These are phyloP conservation scores for Plectropomus leopardus DNA, from an alignment of 2,113 vertebrate species.

Conservation along the genomic window DNA sequence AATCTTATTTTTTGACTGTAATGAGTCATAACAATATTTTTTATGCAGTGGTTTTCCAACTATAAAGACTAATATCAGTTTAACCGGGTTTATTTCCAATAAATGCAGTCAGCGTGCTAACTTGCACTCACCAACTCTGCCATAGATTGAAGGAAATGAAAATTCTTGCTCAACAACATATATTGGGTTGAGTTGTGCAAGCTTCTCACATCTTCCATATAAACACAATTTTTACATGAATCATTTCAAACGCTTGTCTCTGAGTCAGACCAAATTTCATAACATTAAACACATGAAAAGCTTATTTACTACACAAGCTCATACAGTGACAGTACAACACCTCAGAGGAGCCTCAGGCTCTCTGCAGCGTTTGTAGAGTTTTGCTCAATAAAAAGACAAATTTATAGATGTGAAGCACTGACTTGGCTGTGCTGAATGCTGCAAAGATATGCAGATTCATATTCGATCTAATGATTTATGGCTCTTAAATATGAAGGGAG, in stretches of 20 bases:
- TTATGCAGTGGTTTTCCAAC: no score
- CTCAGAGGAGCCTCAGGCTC: not conserved
- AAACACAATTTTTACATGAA: not conserved
- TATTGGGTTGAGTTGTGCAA: not conserved
- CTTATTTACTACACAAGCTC: not conserved
- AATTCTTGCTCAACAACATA: no score
- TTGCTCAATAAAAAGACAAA: not conserved
- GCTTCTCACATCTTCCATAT: not conserved
- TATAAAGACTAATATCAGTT: no score
- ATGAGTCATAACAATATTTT: no score
- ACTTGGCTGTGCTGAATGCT: not conserved
- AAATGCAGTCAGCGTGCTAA: no score
- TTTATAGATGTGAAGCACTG: conserved; percentile 4
- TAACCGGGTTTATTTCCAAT: no score
- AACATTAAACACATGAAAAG: not conserved
- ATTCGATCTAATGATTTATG: not conserved
- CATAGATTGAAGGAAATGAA: no score
- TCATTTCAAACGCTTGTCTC: not conserved
- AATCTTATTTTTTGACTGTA: no score
- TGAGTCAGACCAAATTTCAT: not conserved
- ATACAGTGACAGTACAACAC: not conserved
- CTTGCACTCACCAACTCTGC: no score
- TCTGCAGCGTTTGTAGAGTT: not conserved
- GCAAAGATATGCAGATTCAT: conserved; percentile 19
- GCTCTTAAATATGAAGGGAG: conserved; percentile 9